These are phyloP conservation scores for Drosophila kuntzei DNA, from an alignment of 2,888 invertebrate species.

Conservation along the genomic window DNA sequence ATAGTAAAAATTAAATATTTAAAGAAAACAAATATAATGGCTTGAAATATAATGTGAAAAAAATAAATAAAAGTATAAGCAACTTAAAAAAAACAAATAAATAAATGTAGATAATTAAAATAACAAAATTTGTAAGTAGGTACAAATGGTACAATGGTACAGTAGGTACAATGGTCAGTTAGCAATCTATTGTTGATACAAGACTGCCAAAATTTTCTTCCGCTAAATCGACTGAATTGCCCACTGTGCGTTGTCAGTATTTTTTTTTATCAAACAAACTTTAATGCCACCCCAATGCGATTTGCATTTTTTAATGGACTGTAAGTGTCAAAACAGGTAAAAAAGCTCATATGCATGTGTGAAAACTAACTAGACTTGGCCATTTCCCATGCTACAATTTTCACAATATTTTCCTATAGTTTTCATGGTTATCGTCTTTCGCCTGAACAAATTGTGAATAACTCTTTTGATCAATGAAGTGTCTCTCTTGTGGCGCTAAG, in stretches of 20 bases:
- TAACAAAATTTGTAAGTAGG: too few species aligned
- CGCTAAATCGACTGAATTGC: background rate
- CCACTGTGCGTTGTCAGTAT: background rate
- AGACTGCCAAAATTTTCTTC: too few species aligned
- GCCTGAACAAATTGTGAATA: conserved; percentile 66
- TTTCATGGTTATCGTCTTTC: conserved; percentile 51
- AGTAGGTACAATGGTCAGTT: too few species aligned
- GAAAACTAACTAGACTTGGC: conserved; percentile 4
- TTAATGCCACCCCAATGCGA: conserved; percentile 42
- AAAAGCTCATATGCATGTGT: conserved; percentile 44
- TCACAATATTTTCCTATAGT: background rate
- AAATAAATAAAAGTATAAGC: too few species aligned
- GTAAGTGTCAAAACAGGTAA: conserved; percentile 46
- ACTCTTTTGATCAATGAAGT: conserved; percentile 60
- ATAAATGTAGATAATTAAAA: too few species aligned
- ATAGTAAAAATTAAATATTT: too few species aligned
- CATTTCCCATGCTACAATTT: conserved; percentile 12
- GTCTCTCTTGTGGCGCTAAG: conserved; percentile 49
- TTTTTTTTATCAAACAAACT: conserved; percentile 19
- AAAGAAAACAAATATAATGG: too few species aligned
- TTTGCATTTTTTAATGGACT: conserved; percentile 75
- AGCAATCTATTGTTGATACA: too few species aligned
- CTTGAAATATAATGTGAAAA: too few species aligned
- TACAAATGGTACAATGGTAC: too few species aligned
- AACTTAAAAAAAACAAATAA: too few species aligned